Base-by-base conservation (phyloP, 64 coral and sea anemone species). In the Montipora cactus region DNA sequence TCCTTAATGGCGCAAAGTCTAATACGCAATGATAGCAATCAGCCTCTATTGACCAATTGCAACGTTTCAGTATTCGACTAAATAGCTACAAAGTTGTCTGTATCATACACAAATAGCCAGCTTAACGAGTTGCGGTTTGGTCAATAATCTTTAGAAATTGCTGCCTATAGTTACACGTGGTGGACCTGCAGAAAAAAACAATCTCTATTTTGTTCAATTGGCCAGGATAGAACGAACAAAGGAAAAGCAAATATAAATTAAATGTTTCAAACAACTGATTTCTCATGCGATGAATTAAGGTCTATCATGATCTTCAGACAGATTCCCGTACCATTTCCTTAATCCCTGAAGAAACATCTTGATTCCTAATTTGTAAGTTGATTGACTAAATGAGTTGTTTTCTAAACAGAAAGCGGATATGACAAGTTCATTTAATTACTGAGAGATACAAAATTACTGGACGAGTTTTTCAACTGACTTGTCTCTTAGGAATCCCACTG, bases 231-330 rank as follows among this genome's bases (percentile, higher is more conserved):
- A 67, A 10, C 1, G 37, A 83, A 85, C 82, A 85, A 85, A 85
- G 9, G 82, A 85, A 85, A 85, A 85, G 82, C 67, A 85, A 85
- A 85, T 50, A 85, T 8, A 57, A 57, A 85, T 85, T 69, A 85
- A 83, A 44, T 67, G 81, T 83, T 37, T 47, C 0, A 67, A 83
- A 67, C 81, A 67, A 67, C 25, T 71, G 48, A 85, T 82, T 82
- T 14, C 15, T 61, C 1, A 37, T 5, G 53, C 61, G 61, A 14
- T 64, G 61, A 64, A 64, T 11, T 64, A 14, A 64, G 9, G 61
- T 64, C 61, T 12, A 15, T 64, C 53, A 57, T 12, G 9, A 64
- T 0, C 11, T 12, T 64, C 61, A 4, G 13, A 71, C 5, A 3
- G 82, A 9, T 46, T 62, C 67, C 70, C 70, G 62, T 44, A 45